These are phyloP conservation scores for Apostichopus leukothele DNA, from an alignment of 53 echinoderm and acorn worm species.

Conservation along the genomic window DNA sequence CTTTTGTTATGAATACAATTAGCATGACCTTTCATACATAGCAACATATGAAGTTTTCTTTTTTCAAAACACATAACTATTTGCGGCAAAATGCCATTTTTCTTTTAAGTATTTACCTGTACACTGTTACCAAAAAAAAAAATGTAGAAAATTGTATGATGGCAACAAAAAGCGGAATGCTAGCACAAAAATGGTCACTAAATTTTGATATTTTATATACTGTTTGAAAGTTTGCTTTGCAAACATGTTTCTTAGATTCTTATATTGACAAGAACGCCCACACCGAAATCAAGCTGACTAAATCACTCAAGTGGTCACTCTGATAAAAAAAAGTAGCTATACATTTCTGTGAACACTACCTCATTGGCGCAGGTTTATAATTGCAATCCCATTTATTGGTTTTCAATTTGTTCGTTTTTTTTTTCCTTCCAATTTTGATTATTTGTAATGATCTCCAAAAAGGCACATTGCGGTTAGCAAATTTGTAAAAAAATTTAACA, in stretches of 20 bases:
- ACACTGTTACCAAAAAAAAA: conserved; percentile 44
- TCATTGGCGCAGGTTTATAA: not conserved
- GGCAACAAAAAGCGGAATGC: conserved; percentile 57
- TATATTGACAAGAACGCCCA: conserved; percentile 18
- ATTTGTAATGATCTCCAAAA: conserved; percentile 19
- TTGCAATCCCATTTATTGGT: not conserved
- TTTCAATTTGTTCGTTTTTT: not conserved
- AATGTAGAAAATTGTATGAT: conserved; percentile 39
- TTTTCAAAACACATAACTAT: conserved; percentile 25
- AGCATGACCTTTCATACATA: conserved; percentile 50
- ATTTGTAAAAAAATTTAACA: conserved; percentile 40
- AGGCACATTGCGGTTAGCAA: conserved; percentile 51
- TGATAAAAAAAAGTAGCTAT: not conserved
- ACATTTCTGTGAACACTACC: conserved; percentile 4
- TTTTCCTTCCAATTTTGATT: not conserved
- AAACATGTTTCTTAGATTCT: conserved; percentile 11
- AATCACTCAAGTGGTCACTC: not conserved
- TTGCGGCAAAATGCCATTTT: conserved; percentile 16
- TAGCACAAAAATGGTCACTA: conserved; percentile 54
- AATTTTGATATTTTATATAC: conserved; percentile 39
- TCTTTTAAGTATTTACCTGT: conserved; percentile 20
- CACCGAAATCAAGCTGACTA: not conserved
- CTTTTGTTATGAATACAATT: conserved; percentile 43
- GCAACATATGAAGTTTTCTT: conserved; percentile 41
- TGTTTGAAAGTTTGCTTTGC: conserved; percentile 34